These are phyloP conservation scores for Urechis unicinctus DNA, from an alignment of 2,888 invertebrate species.

Conservation along the genomic window DNA sequence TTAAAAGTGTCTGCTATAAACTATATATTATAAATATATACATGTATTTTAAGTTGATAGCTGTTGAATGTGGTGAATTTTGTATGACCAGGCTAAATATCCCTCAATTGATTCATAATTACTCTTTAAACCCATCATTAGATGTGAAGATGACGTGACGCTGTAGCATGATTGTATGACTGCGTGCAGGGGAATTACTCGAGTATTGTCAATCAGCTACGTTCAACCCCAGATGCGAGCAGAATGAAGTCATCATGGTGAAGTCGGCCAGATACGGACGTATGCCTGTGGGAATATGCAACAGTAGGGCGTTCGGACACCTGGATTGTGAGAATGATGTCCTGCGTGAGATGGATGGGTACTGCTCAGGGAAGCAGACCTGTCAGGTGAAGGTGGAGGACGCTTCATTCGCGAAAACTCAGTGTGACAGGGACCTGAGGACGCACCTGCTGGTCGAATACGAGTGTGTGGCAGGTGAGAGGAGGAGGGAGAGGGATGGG, in stretches of 20 bases:
- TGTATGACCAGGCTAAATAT: too few species aligned
- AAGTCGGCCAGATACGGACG: neutral
- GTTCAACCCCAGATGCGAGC: neutral
- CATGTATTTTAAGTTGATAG: too few species aligned
- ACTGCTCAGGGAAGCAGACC: constrained; percentile 10
- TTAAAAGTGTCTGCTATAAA: too few species aligned
- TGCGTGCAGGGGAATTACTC: too few species aligned
- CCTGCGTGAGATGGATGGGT: constrained; percentile 9
- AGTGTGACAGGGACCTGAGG: constrained; percentile 10
- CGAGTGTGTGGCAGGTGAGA: constrained; percentile 7
- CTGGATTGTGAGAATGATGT: constrained; percentile 12
- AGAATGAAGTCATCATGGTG: neutral
- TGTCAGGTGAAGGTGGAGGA: constrained; percentile 15
- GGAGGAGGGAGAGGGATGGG: too few species aligned
- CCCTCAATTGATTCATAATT: too few species aligned
- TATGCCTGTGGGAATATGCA: constrained; percentile 1
- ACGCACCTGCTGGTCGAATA: constrained; percentile 7
- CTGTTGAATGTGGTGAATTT: too few species aligned
- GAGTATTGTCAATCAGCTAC: neutral
- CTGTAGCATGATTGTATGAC: too few species aligned
- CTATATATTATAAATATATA: too few species aligned
- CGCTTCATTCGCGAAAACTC: constrained; percentile 7
- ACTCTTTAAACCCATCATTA: too few species aligned
- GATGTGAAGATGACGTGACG: too few species aligned
- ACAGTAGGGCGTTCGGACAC: constrained; percentile 10